These are phyloP conservation scores for Agrenia bidenticulata DNA, from an alignment of 2,888 invertebrate genomes.

Conservation along the genomic window DNA sequence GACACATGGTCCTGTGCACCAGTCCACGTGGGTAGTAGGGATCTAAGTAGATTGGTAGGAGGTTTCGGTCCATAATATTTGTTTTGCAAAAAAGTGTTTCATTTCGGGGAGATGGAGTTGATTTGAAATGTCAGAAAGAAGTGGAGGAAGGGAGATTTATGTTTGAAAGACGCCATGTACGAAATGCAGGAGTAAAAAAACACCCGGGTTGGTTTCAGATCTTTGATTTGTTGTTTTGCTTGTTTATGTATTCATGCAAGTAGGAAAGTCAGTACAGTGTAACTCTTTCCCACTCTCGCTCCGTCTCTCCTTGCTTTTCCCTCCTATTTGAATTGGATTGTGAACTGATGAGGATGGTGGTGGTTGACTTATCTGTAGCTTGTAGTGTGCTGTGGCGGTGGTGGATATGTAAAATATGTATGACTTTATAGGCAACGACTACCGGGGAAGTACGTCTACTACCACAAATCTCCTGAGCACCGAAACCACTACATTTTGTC, in stretches of 20 bases:
- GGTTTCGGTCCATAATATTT: too few species aligned
- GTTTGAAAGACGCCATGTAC: neutral
- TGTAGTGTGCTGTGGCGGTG: too few species aligned
- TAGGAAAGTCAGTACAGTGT: too few species aligned
- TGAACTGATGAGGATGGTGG: too few species aligned
- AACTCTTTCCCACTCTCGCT: too few species aligned
- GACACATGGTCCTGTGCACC: too few species aligned
- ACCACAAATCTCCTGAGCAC: constrained; percentile 85
- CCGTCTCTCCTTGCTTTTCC: too few species aligned
- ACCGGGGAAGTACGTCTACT: constrained; percentile 80
- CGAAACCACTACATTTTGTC: constrained; percentile 88
- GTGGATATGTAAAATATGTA: neutral
- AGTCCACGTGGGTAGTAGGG: too few species aligned
- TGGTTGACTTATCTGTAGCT: too few species aligned
- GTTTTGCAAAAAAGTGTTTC: neutral
- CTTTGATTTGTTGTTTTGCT: neutral
- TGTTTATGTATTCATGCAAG: neutral
- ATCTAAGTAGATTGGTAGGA: too few species aligned
- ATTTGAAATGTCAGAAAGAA: constrained; percentile 19
- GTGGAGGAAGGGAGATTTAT: constrained; percentile 15
- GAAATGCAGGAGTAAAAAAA: too few species aligned
- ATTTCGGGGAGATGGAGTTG: neutral
- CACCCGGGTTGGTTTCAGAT: neutral
- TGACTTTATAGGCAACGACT: constrained; percentile 68
- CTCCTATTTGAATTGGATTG: too few species aligned